These are phyloP conservation scores for Hyles euphorbiae DNA, from an alignment of 1,140 invertebrate genomes.

Conservation along the genomic window DNA sequence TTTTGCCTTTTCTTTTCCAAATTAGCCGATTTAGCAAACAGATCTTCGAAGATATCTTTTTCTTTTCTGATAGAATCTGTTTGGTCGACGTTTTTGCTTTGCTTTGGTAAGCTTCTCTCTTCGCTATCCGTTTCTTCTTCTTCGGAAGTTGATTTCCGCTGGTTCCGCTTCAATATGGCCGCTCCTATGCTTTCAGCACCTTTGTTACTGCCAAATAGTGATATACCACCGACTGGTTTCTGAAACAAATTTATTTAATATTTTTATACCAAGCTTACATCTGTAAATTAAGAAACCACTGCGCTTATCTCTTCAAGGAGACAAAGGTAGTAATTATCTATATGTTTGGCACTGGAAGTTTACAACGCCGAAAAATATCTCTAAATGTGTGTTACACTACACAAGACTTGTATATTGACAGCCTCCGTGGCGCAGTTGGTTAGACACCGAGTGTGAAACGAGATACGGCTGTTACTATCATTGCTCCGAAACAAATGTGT, in stretches of 20 bases:
- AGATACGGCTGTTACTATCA: no score
- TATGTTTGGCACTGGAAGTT: no score
- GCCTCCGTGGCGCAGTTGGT: no score
- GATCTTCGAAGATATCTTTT: constrained; percentile 50
- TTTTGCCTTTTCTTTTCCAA: constrained; percentile 18
- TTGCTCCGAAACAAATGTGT: no score
- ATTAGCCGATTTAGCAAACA: constrained; percentile 47
- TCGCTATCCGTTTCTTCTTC: constrained; percentile 29
- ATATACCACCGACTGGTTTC: constrained; percentile 76
- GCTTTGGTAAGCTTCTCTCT: constrained; percentile 9
- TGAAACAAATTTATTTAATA: constrained; percentile 45
- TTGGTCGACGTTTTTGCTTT: constrained; percentile 4
- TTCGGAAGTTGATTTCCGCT: constrained; percentile 38
- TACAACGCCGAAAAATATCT: no score
- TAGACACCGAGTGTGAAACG: no score
- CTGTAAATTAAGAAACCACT: no score
- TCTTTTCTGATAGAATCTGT: constrained; percentile 18
- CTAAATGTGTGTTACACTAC: no score
- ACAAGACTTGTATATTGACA: no score
- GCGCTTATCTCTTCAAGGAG: no score
- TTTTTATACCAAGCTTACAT: neutral
- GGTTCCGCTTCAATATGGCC: constrained; percentile 55
- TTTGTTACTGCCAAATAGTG: constrained; percentile 72
- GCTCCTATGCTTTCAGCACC: constrained; percentile 55
- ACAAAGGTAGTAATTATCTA: no score